Base-by-base conservation (phyloP, 2,888 invertebrate species). In the Eristalinus aeneus region DNA sequence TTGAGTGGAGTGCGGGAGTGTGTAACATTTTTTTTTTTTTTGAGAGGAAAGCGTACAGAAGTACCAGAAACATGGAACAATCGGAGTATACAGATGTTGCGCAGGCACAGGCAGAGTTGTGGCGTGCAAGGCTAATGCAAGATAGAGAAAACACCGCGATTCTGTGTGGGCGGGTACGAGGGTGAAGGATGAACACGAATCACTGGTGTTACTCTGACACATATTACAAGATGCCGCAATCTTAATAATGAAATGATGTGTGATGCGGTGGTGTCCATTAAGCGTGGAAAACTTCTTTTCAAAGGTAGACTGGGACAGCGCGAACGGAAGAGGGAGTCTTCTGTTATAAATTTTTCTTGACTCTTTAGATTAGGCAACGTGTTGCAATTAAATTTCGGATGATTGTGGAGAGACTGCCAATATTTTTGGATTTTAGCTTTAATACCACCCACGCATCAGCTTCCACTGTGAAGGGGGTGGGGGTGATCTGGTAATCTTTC, bases 81-180 rank as follows among this genome's bases (percentile, higher is more conserved):
- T 86, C 86, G 77, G 77, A 69, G 86, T 78, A 82, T 74, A 63
- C 56, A 81, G 71, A 82, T 68, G 76, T 85, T 85, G 85, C 85
- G 53, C 77, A 82, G 61, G 39, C 73, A 65, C 64, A 73, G 76
- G 34, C 56, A 71, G 64, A 78, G 71, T 20, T 71, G 82, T 74
- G 60, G 69, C 56, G 67, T 75, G 79, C 74, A 82, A 86, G 86
- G 77, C 82, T 84, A 72, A 71, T 65, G 60, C 73, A 65, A 68
- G 69, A 54, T 32, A 65, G 64, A 73, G 32, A 22, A 36, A 46
- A 16, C n/a, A 39, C n/a, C 5, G n/a, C n/a, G n/a, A 46, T 16
- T 46, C 46, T 31, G n/a, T 36, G 36, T 31, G 46, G 73, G 8
- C 6, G n/a, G 58, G 23, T 34, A 46, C 31, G 39, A 61, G 39